A percentile compares a stretch with the other conserved stretches of the same genome.
These are phyloP conservation scores for Podarcis lilfordi DNA, from an alignment of 2,797 vertebrate genomes.

Conservation along the genomic window DNA sequence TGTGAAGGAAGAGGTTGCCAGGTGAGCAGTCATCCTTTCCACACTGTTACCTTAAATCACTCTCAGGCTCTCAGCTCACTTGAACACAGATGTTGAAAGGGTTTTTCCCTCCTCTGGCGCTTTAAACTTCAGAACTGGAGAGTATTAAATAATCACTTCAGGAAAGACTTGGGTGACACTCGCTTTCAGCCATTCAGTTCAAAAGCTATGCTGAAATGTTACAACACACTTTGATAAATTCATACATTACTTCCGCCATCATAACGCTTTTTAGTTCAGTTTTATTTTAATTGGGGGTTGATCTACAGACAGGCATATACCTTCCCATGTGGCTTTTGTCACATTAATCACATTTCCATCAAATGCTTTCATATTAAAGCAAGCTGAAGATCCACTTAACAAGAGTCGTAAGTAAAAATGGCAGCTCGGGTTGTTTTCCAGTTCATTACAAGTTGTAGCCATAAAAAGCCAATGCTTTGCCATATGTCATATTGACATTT, in stretches of 20 bases:
- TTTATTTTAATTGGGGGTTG: neutral
- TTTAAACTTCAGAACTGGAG: conserved; percentile 36
- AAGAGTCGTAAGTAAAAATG: conserved; percentile 62
- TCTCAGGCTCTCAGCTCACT: neutral
- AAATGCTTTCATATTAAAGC: conserved; percentile 39
- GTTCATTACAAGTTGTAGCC: conserved; percentile 61
- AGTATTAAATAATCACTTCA: conserved; percentile 64
- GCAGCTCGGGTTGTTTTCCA: conserved; percentile 57
- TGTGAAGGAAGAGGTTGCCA: neutral
- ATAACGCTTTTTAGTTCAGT: too few relatives aligned
- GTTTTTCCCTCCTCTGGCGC: neutral
- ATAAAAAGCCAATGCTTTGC: conserved; percentile 52
- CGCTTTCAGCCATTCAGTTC: neutral
- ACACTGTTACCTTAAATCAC: neutral
- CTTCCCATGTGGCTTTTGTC: neutral
- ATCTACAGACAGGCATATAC: neutral
- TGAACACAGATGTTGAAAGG: neutral
- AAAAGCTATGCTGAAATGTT: conserved; percentile 52
- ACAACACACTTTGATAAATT: neutral
- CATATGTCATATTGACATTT: conserved; percentile 73
- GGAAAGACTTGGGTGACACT: neutral
- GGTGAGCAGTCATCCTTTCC: neutral
- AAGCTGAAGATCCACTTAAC: conserved; percentile 24
- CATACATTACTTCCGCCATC: neutral
- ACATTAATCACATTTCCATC: conserved; percentile 27